Percentiles rank a stretch among this genome's conserved stretches.
Evolutionary conservation across 2,113 vertebrate genomes (phyloP).

Genomic region (Urocitellus parryii): DNA sequence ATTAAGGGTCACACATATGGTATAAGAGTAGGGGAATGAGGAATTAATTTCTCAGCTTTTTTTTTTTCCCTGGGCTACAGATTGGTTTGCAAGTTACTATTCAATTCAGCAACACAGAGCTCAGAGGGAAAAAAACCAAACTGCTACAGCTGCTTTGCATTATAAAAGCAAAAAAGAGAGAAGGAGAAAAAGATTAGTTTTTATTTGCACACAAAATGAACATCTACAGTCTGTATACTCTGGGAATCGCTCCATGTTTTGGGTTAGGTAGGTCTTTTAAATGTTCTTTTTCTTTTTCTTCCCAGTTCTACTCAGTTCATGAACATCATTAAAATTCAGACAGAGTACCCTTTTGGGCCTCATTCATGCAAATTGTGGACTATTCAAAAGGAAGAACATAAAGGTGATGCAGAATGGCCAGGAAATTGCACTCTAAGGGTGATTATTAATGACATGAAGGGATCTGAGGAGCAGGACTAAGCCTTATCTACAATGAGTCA

Average conservation of each 20-base stretch:
- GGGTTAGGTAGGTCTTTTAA: conserved; percentile 15
- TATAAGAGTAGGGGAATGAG: conserved; percentile 65
- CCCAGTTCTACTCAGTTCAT: conserved; percentile 75
- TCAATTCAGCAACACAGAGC: conserved; percentile 71
- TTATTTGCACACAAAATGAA: conserved; percentile 75
- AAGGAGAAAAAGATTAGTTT: conserved; percentile 77
- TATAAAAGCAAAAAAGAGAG: conserved; percentile 40
- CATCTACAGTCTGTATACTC: conserved; percentile 9
- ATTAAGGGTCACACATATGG: conserved; percentile 73
- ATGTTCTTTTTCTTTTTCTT: conserved; percentile 68
- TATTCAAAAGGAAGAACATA: conserved; percentile 48
- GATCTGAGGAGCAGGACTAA: conserved; percentile 31
- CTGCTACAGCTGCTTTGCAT: conserved; percentile 60
- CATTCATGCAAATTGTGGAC: conserved; percentile 46
- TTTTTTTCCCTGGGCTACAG: conserved; percentile 55
- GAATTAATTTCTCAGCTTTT: conserved; percentile 84
- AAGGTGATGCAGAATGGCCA: conserved; percentile 1
- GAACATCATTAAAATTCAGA: conserved; percentile 63
- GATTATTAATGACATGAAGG: conserved; percentile 4
- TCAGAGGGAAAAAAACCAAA: conserved; percentile 74
- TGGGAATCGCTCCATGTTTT: conserved; percentile 65
- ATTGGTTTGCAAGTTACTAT: conserved; percentile 81
- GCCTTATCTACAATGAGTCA: neutral
- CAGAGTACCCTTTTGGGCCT: conserved; percentile 30
- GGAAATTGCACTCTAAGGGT: conserved; percentile 23